Evolutionary conservation across 2,888 invertebrate genomes (phyloP).

Genomic region (Amphipyra berbera): DNA sequence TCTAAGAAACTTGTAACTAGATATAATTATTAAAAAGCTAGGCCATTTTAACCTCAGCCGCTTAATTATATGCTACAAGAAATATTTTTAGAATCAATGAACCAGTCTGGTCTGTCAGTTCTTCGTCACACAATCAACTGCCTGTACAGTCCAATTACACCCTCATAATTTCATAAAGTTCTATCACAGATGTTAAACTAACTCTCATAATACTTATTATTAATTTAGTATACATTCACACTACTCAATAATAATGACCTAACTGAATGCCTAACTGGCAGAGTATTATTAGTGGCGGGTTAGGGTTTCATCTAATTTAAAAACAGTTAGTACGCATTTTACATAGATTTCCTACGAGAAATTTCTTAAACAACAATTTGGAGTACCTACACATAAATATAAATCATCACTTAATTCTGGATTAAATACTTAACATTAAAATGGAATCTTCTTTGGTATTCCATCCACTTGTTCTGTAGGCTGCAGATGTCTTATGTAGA

Average conservation of each 20-base stretch:
- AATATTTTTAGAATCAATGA: conserved; percentile 20
- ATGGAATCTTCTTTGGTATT: conserved; percentile 39
- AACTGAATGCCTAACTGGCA: conserved; percentile 25
- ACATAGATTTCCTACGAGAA: conserved; percentile 28
- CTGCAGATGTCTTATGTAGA: neutral
- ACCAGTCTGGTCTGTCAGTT: conserved; percentile 13
- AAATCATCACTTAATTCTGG: conserved; percentile 19
- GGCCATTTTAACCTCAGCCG: neutral
- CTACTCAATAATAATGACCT: conserved; percentile 27
- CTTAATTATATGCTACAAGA: conserved; percentile 12
- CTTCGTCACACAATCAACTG: conserved; percentile 31
- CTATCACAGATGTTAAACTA: conserved; percentile 68
- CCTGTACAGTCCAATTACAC: conserved; percentile 38
- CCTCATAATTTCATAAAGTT: conserved; percentile 57
- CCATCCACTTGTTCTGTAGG: conserved; percentile 20
- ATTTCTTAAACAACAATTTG: conserved; percentile 17
- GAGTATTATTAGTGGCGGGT: conserved; percentile 52
- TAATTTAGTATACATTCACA: conserved; percentile 40
- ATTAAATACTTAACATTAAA: conserved; percentile 22
- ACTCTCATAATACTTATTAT: conserved; percentile 37
- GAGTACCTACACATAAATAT: conserved; percentile 19
- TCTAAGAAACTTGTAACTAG: conserved; percentile 1
- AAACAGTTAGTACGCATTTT: conserved; percentile 28
- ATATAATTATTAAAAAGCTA: conserved; percentile 13
- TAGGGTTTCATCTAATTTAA: conserved; percentile 33